Evolutionary conservation across 2,113 vertebrate species (phyloP).

Genomic region (Ceyx melanurus): DNA sequence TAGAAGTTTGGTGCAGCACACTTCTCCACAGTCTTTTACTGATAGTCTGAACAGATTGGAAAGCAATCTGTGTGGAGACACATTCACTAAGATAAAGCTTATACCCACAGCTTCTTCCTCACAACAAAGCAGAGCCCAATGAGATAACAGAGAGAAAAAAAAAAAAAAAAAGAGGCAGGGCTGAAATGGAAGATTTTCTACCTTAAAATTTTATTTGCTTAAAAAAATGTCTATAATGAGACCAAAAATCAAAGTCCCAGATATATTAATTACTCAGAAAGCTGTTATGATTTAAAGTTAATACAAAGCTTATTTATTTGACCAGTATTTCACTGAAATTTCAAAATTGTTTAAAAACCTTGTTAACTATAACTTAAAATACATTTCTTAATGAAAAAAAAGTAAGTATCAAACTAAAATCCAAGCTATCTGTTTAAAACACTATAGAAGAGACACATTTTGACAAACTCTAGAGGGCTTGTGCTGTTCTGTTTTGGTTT

Average conservation of each 20-base stretch:
- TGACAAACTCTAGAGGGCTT: not conserved
- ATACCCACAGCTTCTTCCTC: not conserved
- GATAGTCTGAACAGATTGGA: not conserved
- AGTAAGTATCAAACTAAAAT: not conserved
- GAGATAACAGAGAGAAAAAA: not conserved
- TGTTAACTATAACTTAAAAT: not conserved
- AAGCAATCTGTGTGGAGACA: not conserved
- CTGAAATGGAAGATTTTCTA: not conserved
- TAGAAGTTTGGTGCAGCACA: not conserved
- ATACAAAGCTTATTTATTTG: not conserved
- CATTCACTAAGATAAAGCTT: not conserved
- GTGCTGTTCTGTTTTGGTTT: not conserved
- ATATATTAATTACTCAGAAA: not conserved
- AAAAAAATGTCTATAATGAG: not conserved
- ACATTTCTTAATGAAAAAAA: not conserved
- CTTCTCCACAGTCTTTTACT: rapidly evolving
- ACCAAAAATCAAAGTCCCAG: not conserved
- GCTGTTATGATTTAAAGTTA: not conserved
- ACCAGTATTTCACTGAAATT: not conserved
- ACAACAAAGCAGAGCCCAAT: not conserved
- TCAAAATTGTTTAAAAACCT: not conserved
- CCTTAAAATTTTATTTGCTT: not conserved
- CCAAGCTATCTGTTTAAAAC: not conserved
- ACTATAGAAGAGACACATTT: not conserved
- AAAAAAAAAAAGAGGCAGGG: not conserved